Conservation (phyloP, 2,888 invertebrate species). For the Synanthedon andrenaeformis region DNA sequence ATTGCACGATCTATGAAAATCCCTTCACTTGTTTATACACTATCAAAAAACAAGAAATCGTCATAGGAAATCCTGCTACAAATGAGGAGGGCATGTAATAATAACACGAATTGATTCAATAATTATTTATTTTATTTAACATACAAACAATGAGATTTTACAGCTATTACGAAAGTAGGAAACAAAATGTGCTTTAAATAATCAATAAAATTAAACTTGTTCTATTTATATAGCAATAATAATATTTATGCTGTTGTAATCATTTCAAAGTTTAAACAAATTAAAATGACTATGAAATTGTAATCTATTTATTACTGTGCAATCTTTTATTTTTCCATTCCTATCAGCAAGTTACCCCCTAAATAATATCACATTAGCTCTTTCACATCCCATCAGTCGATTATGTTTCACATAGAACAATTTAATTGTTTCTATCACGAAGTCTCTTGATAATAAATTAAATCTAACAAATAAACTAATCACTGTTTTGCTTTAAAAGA, state of each 20-base stretch:
- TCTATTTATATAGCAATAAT: too few species aligned
- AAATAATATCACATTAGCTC: conserved; percentile 49
- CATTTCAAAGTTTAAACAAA: not conserved
- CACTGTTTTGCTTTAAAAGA: not conserved
- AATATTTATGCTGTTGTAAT: not conserved
- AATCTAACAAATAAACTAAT: not conserved
- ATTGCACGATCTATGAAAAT: too few species aligned
- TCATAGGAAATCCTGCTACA: too few species aligned
- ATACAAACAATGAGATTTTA: conserved; percentile 3
- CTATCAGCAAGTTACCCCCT: conserved; percentile 22
- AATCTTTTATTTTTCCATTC: conserved; percentile 13
- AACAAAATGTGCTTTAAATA: too few species aligned
- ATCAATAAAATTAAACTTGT: too few species aligned
- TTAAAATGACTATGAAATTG: not conserved
- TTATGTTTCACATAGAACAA: not conserved
- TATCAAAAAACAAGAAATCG: too few species aligned
- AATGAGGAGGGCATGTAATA: not conserved
- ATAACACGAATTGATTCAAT: conserved; percentile 3
- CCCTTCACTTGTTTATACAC: too few species aligned
- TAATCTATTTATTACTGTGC: not conserved
- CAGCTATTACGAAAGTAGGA: conserved; percentile 2
- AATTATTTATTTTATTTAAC: not conserved
- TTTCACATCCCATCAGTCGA: conserved; percentile 47
- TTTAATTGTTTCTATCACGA: conserved; percentile 3
- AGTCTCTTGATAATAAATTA: not conserved